A percentile compares a stretch with the other conserved stretches of the same genome.
Evolutionary conservation across 2,113 vertebrate genomes (phyloP).

Genomic region (Antechinus flavipes): DNA sequence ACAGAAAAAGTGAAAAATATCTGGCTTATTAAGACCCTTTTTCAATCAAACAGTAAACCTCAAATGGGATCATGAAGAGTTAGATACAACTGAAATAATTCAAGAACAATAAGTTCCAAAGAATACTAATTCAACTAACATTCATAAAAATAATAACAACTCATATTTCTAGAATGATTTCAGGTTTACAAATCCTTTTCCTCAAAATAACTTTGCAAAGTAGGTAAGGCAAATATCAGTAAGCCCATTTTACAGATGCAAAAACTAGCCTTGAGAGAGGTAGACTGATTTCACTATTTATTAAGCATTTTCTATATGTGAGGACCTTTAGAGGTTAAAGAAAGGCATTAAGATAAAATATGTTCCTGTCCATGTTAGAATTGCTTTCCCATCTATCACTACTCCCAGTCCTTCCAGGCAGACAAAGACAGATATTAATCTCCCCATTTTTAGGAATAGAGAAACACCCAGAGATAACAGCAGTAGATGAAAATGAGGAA

Average conservation of each 20-base stretch:
- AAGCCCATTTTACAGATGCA: neutral
- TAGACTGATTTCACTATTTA: neutral
- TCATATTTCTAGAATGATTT: neutral
- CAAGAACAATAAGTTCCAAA: neutral
- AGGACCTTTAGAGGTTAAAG: neutral
- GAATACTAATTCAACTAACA: neutral
- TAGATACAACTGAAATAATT: neutral
- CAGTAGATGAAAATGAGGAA: no score
- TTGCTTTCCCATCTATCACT: neutral
- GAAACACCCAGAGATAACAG: no score
- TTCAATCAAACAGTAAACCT: neutral
- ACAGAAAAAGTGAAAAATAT: neutral
- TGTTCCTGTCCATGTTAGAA: neutral
- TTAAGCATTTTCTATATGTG: neutral
- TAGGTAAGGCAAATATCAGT: neutral
- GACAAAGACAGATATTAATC: neutral
- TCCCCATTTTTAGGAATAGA: neutral
- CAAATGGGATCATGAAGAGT: no score
- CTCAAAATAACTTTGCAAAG: neutral
- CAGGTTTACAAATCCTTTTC: neutral
- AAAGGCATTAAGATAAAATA: neutral
- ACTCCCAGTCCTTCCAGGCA: neutral
- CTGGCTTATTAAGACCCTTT: neutral
- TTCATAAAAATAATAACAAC: neutral
- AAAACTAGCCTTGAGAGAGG: neutral